Base-by-base conservation (phyloP, 2,113 vertebrate species). In the Chrysemys picta region DNA sequence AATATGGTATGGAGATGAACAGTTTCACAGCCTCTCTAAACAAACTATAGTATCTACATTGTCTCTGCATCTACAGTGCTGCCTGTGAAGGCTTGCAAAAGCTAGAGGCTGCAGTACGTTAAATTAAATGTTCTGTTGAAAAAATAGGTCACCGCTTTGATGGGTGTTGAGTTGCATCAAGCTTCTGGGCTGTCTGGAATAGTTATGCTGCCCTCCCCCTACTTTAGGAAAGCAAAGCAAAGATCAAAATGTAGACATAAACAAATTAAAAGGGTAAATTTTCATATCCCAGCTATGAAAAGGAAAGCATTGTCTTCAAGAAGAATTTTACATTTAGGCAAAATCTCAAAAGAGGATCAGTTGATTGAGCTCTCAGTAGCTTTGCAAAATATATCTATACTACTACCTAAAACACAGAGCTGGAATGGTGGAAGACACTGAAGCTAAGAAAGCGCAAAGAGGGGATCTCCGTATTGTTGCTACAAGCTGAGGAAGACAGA, bases 11-110 rank as follows among this genome's bases (percentile, higher is more conserved):
- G 85, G 59, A 78, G 27, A 19, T 42, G 85, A 80, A 7, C 89
- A 6, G 81, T 76, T 94, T 95, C 92, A 89, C 87, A 93, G 56
- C 24, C 93, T 52, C 38, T 69, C 27, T 59, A 72, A 94, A 62
- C 45, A 76, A 86, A 69, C 35, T 83, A 24, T 21, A 17, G 59
- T 29, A 89, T 25, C 42, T 31, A 45, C 25, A 11, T 25, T 54
- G 54, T 12, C 59, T 84, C 12, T 80, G 13, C 54, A 54, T 89
- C 90, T 87, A 76, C 50, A 59, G 10, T 42, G n/a, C 65, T 89
- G 56, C 49, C 56, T 62, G 42, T 31, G 35, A 57, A 92, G 52
- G 4, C 25, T 31, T 75, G 52, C 81, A 90, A 31, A 16, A 83
- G 57, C 9, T 19, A 80, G 38, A 89, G 10, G 11, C 31, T 89